Evolutionary conservation across 2,888 invertebrate species (phyloP).

Genomic region (Xylocampa areola): DNA sequence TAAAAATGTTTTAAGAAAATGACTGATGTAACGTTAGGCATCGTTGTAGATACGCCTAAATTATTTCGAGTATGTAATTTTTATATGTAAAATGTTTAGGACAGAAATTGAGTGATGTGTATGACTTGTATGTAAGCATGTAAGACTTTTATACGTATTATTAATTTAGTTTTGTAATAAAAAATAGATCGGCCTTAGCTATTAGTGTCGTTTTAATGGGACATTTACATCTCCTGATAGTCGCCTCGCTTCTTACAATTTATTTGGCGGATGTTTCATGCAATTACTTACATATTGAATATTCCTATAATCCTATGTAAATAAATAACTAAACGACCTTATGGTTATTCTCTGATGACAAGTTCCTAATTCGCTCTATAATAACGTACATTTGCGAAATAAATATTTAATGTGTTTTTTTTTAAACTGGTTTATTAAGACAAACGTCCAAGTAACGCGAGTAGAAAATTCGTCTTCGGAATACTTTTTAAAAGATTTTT

Average conservation of each 20-base stretch:
- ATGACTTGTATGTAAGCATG: slow-evolving; percentile 64
- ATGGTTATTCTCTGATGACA: slow-evolving; percentile 14
- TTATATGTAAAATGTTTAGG: slow-evolving; percentile 69
- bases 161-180: slow-evolving; percentile 58
- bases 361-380: too few species aligned
- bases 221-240: slow-evolving; percentile 36
- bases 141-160: slow-evolving; percentile 66
- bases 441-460: too few species aligned
- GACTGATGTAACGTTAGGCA: slow-evolving; percentile 85
- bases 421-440: too few species aligned
- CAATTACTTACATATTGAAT: too few species aligned
- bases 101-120: slow-evolving; percentile 61
- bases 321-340: too few species aligned
- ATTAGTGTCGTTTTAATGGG: slow-evolving; percentile 51
- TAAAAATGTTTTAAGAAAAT: slow-evolving; percentile 78
- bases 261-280: slow-evolving; percentile 10
- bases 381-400: too few species aligned
- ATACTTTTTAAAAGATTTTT: not conserved
- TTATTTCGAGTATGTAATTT: slow-evolving; percentile 78
- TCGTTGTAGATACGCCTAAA: slow-evolving; percentile 80
- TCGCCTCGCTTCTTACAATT: slow-evolving; percentile 41
- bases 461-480: too few species aligned
- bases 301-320: too few species aligned
- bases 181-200: slow-evolving; percentile 58
- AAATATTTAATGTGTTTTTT: too few species aligned